Base-by-base conservation (phyloP, 2,113 vertebrate species). In the Scolopax mira region DNA sequence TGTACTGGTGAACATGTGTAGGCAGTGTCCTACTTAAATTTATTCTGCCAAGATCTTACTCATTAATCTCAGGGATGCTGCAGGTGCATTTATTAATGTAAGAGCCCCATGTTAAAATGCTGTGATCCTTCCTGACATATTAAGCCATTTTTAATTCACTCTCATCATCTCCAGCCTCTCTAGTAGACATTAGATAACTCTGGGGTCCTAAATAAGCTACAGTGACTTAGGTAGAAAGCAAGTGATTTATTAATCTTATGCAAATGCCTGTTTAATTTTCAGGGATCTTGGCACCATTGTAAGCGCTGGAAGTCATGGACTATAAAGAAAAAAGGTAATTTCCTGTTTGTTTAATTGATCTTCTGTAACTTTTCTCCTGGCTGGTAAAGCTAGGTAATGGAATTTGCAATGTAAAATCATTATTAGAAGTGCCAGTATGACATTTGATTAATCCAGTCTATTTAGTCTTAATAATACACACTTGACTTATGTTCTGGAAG, bases 81-180 rank as follows among this genome's bases (percentile, higher is more conserved):
- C 96, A 95, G 96, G 94, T 97, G 90, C 58, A 73, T 96, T 97
- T 95, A 93, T 96, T 93, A 97, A 86, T 0, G 10, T 49, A 75
- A 94, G 57, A 94, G 78, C 52, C 75, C 90, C 37, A 19, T 64
- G 52, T 67, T 96, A 86, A 87, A 93, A 82, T 58, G 66, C 4
- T 70, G 49, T 87, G 94, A 96, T 97, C 95, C 79, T 94, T 96
- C 85, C 92, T 97, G 97, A 97, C 96, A 96, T 80, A 52, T 93
- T 91, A 97, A 97, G 93, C 94, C 91, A 83, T 96, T 97, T 98
- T 97, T 97, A 97, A 98, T 97, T 97, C 72, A 23, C 83, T 92
- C 54, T 96, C 96, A 87, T 91, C 94, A 79, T 92, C 61, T 92
- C 83, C 80, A 94, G 19, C 77, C 65, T 94, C 71, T 91, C 71